A percentile compares a stretch with the other conserved stretches of the same genome.
Evolutionary conservation across 2,888 invertebrate species (phyloP).

Genomic region (Agrotis segetum): DNA sequence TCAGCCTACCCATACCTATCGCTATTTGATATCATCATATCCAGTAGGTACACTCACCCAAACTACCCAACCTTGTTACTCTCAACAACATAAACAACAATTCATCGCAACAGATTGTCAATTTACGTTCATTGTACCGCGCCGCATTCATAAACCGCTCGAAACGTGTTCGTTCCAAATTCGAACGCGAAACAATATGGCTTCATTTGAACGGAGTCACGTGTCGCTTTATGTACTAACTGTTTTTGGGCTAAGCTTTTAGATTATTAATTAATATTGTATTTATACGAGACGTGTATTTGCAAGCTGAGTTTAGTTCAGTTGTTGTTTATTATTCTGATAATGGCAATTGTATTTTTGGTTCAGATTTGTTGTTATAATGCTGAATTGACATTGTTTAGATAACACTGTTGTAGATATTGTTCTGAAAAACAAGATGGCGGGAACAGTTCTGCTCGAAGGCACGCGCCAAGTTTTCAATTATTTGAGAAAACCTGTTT

Average conservation of each 20-base stretch:
- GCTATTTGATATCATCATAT: too few relatives aligned
- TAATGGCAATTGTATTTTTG: neutral
- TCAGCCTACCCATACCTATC: too few relatives aligned
- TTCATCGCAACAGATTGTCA: conserved; percentile 16
- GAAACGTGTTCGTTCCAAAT: conserved; percentile 22
- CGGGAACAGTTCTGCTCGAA: too few relatives aligned
- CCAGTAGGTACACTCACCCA: neutral
- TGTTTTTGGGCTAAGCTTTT: neutral
- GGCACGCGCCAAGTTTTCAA: too few relatives aligned
- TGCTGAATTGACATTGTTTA: too few relatives aligned
- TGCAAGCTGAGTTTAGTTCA: neutral
- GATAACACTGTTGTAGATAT: too few relatives aligned
- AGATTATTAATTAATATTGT: neutral
- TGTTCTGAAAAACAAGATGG: too few relatives aligned
- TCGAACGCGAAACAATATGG: conserved; percentile 33
- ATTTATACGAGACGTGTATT: neutral
- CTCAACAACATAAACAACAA: neutral
- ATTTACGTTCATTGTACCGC: conserved; percentile 23
- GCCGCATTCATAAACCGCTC: conserved; percentile 18
- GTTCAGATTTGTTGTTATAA: too few relatives aligned
- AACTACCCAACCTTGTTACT: neutral
- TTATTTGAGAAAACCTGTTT: too few relatives aligned
- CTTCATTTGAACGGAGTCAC: conserved; percentile 36
- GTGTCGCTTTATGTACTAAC: neutral
- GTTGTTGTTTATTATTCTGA: neutral